phyloP scores from a whole-genome alignment of 35 echinoderm and acorn worm species.

The Apostichopus parvimensis region DNA sequence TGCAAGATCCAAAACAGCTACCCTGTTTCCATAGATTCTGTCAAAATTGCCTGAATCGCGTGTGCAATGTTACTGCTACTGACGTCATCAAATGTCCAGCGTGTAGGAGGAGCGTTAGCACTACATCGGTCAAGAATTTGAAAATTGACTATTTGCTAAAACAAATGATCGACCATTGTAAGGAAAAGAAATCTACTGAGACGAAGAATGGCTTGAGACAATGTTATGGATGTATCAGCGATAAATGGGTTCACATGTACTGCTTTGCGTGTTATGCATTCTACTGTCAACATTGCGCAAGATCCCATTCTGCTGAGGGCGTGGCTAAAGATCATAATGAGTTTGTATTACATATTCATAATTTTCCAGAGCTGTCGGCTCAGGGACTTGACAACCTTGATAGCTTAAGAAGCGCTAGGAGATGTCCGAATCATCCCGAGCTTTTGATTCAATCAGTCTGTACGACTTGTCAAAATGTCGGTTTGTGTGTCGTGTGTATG shows the following conservation, averaged over 20 bases:
- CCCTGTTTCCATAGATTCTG: constrained; percentile 44
- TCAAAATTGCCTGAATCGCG: neutral
- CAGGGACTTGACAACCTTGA: constrained; percentile 3
- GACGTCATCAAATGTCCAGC: constrained; percentile 26
- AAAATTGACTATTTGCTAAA: constrained; percentile 14
- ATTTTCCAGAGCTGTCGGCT: neutral
- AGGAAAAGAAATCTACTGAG: neutral
- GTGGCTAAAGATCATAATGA: neutral
- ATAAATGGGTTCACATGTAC: neutral
- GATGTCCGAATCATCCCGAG: neutral
- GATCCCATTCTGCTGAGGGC: neutral
- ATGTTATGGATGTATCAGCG: neutral
- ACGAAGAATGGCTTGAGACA: neutral
- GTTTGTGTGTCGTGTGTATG: neutral
- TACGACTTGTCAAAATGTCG: neutral
- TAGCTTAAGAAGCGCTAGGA: neutral
- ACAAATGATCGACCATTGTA: constrained; percentile 14
- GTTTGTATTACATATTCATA: constrained; percentile 10
- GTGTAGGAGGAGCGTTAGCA: neutral
- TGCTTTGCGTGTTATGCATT: constrained; percentile 34
- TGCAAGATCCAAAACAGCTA: neutral
- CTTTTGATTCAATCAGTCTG: neutral
- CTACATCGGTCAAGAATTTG: neutral
- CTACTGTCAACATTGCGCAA: constrained; percentile 11
- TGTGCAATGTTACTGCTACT: neutral